Evolutionary conservation across 2,113 vertebrate species (phyloP).

Genomic region (Grallaria varia): DNA sequence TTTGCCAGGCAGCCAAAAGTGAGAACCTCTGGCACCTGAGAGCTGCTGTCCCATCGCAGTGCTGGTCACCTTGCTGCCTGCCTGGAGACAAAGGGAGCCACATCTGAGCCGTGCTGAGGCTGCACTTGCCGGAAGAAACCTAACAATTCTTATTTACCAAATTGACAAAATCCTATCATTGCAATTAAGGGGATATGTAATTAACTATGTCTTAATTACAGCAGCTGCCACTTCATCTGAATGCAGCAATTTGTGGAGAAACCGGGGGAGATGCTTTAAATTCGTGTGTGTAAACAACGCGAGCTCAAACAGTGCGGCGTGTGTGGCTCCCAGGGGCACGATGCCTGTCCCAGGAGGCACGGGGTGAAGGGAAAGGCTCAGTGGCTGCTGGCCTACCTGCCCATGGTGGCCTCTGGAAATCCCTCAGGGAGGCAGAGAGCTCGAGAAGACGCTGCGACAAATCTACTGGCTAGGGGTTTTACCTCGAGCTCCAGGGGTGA

Average conservation of each 20-base stretch:
- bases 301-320: constrained; percentile 27
- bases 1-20: rapidly evolving
- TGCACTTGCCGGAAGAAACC: constrained; percentile 69
- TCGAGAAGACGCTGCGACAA: background rate
- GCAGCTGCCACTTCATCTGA: constrained; percentile 80
- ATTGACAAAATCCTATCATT: constrained; percentile 80
- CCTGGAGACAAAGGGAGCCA: background rate
- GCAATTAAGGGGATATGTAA: constrained; percentile 81
- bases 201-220: constrained; percentile 82
- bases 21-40: background rate
- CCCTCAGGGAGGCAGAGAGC: background rate
- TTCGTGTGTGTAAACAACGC: constrained; percentile 74
- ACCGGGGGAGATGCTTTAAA: constrained; percentile 72
- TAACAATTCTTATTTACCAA: constrained; percentile 80
- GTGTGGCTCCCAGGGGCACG: background rate
- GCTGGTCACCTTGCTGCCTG: background rate
- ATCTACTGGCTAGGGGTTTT: rapidly evolving
- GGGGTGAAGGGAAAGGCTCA: rapidly evolving
- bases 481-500: background rate
- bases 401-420: background rate
- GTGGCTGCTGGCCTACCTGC: background rate
- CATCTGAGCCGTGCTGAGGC: background rate
- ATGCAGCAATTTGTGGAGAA: constrained; percentile 77
- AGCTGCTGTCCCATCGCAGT: rapidly evolving
- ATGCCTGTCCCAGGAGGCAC: background rate